phyloP scores from a whole-genome alignment of 1,140 invertebrate species.

The Drosophila kikkawai region DNA sequence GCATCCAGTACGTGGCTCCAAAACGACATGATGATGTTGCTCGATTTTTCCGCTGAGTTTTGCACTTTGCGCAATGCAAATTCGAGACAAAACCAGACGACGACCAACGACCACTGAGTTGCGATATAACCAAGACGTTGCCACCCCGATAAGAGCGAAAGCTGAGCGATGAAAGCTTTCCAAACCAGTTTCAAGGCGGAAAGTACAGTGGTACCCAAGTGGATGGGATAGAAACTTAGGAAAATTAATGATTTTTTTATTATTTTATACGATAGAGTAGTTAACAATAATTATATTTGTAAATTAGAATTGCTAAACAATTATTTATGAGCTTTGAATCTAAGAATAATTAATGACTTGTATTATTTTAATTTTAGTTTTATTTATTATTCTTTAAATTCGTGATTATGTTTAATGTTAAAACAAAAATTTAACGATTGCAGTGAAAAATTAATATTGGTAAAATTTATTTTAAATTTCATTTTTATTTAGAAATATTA shows the following conservation, averaged over 20 bases:
- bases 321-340: background rate
- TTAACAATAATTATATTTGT: background rate
- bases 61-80: slow-evolving; percentile 48
- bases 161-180: slow-evolving; percentile 31
- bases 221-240: background rate
- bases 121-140: slow-evolving; percentile 40
- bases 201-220: background rate
- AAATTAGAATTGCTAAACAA: background rate
- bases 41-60: slow-evolving; percentile 10
- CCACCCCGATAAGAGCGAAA: slow-evolving; percentile 31
- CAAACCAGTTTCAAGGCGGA: slow-evolving; percentile 25
- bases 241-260: too few species aligned
- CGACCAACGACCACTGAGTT: slow-evolving; percentile 12
- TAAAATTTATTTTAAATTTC: too few species aligned
- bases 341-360: too few species aligned
- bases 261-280: too few species aligned
- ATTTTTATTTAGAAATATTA: too few species aligned
- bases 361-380: too few species aligned
- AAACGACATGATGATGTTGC: slow-evolving; percentile 40
- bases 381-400: too few species aligned
- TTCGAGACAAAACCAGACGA: slow-evolving; percentile 9
- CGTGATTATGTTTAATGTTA: too few species aligned
- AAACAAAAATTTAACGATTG: too few species aligned
- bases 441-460: too few species aligned
- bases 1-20: slow-evolving; percentile 51